phyloP scores from a whole-genome alignment of 2,113 vertebrate genomes.

The Motacilla alba region DNA sequence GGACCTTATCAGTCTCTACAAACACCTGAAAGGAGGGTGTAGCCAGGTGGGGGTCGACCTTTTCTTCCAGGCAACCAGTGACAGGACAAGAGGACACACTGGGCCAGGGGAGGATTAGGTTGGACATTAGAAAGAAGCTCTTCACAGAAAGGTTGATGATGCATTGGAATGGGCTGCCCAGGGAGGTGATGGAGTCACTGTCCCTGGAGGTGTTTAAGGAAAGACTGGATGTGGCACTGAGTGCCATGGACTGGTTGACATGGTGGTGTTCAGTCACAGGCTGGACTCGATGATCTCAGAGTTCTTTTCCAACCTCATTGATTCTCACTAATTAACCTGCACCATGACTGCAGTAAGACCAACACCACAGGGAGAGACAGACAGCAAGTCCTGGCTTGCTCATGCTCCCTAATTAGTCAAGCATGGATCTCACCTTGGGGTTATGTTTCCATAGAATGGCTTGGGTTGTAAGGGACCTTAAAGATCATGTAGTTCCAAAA shows the following conservation, averaged over 20 bases:
- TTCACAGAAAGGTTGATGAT: not conserved
- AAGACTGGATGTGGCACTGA: not conserved
- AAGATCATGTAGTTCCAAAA: not conserved
- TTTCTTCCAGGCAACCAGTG: not conserved
- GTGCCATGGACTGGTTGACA: not conserved
- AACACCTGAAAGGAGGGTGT: not conserved
- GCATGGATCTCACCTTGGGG: not conserved
- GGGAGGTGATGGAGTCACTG: not conserved
- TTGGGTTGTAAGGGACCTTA: not conserved
- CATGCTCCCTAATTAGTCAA: not conserved
- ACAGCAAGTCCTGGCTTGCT: not conserved
- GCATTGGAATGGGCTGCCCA: not conserved
- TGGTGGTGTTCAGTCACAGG: not conserved
- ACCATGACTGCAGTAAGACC: not conserved
- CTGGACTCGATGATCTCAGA: not conserved
- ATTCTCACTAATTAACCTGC: not conserved
- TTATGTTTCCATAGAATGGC: not conserved
- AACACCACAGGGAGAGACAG: not conserved
- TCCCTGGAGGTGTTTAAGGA: not conserved
- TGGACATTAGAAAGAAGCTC: not conserved
- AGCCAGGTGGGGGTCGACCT: accelerated
- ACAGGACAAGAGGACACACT: not conserved
- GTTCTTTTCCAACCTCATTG: not conserved
- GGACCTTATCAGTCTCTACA: not conserved
- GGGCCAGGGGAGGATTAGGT: too few species aligned